Evolutionary conservation across 2,113 vertebrate species (phyloP).

Genomic region (Cygnus buccinator): DNA sequence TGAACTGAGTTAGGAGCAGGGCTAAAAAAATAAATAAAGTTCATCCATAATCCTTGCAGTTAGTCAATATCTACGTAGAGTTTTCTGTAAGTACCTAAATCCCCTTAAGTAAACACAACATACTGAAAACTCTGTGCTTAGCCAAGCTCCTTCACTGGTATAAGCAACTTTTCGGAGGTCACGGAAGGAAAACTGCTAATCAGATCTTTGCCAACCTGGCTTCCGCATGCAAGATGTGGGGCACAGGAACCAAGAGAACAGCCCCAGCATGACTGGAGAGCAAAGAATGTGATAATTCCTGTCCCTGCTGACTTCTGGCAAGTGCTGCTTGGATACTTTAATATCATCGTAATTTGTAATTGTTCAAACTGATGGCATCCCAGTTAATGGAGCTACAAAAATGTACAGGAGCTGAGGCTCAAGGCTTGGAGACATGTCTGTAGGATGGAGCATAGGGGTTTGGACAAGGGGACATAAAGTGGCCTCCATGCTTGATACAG

Average conservation of each 20-base stretch:
- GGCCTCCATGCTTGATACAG: neutral
- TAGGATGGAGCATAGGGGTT: neutral
- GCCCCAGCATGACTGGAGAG: neutral
- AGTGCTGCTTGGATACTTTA: neutral
- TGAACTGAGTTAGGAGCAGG: neutral
- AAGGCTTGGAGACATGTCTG: neutral
- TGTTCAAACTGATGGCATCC: slow-evolving; percentile 26
- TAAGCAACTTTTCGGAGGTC: neutral
- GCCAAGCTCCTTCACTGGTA: neutral
- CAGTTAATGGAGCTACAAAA: slow-evolving; percentile 1
- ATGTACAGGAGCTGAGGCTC: neutral
- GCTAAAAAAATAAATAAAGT: neutral
- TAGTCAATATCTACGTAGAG: neutral
- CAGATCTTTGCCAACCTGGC: neutral
- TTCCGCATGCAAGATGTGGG: neutral
- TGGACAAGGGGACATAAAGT: neutral
- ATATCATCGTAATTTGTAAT: neutral
- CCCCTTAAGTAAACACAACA: neutral
- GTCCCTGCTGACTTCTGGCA: neutral
- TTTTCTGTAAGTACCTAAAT: slow-evolving; percentile 28
- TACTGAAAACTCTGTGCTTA: neutral
- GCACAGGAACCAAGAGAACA: neutral
- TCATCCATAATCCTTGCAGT: neutral
- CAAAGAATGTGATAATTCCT: neutral
- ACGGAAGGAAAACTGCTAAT: slow-evolving; percentile 24